Evolutionary conservation across 2,888 invertebrate species (phyloP).

Genomic region (Polydrusus pterygomalis): DNA sequence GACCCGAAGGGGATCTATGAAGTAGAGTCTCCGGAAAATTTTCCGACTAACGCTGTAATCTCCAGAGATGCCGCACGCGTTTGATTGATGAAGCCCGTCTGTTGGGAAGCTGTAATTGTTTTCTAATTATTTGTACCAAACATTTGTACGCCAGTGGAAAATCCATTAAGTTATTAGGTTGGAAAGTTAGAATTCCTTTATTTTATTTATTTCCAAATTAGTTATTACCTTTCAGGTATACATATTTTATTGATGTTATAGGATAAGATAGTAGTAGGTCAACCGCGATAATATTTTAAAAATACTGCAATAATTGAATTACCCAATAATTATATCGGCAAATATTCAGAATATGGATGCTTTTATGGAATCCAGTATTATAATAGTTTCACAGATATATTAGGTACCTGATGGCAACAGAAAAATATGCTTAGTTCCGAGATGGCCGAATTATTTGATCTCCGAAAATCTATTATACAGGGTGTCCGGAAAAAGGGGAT

Average conservation of each 20-base stretch:
- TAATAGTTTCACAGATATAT: no score
- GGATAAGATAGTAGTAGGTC: no score
- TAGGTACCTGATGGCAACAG: no score
- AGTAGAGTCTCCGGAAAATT: slow-evolving; percentile 43
- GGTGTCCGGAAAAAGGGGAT: no score
- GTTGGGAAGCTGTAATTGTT: slow-evolving; percentile 60
- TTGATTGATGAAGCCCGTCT: slow-evolving; percentile 63
- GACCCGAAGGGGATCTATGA: slow-evolving; percentile 47
- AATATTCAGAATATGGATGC: no score
- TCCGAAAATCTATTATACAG: no score
- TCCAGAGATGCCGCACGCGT: slow-evolving; percentile 58
- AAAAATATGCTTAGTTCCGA: no score
- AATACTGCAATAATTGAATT: no score
- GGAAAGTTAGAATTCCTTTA: slow-evolving; percentile 25
- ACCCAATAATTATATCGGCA: no score
- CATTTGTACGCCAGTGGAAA: slow-evolving; percentile 31
- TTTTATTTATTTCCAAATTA: slow-evolving; percentile 2
- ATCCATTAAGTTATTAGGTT: slow-evolving; percentile 37
- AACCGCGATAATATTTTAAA: no score
- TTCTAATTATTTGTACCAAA: slow-evolving; percentile 60
- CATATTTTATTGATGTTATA: background rate
- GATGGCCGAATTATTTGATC: no score
- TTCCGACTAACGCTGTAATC: slow-evolving; percentile 43
- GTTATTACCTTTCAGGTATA: background rate
- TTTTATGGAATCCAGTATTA: no score